Percentiles rank a stretch among this genome's conserved stretches.
Conservation (phyloP, 2,113 vertebrate genomes). For the western clawed frog (Xenopus tropicalis) region DNA sequence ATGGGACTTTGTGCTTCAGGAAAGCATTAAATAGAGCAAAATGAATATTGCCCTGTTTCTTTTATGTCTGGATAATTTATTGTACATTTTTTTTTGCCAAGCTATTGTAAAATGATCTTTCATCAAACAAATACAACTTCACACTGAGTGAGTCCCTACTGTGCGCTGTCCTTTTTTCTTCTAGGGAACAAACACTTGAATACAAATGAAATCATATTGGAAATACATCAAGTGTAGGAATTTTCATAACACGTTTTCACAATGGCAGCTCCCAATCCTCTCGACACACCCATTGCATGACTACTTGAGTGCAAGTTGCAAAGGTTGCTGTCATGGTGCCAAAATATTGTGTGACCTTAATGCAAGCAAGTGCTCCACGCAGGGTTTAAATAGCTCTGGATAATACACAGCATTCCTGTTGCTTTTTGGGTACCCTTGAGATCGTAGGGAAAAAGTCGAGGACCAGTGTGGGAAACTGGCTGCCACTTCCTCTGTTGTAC, state of each 20-base stretch:
- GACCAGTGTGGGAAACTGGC: conserved; percentile 24
- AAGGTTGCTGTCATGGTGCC: conserved; percentile 18
- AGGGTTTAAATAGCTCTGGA: conserved; percentile 18
- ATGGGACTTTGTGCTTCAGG: conserved; percentile 30
- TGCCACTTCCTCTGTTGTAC: conserved; percentile 18
- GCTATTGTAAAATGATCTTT: conserved; percentile 37
- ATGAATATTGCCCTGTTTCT: conserved; percentile 7
- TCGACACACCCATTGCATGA: conserved; percentile 37
- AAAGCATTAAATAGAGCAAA: conserved; percentile 3
- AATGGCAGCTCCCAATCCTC: conserved; percentile 8
- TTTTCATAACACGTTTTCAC: conserved; percentile 29
- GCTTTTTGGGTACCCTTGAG: conserved; percentile 11
- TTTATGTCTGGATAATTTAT: conserved; percentile 38
- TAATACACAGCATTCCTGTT: conserved; percentile 25
- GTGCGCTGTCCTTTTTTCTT: conserved; percentile 34
- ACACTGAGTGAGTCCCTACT: conserved; percentile 37
- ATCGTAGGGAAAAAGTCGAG: conserved; percentile 15
- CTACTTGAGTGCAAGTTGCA: conserved; percentile 30
- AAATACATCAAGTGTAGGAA: conserved; percentile 34
- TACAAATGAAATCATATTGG: conserved; percentile 41
- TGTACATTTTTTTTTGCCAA: conserved; percentile 30
- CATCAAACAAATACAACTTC: conserved; percentile 41
- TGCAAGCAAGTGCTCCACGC: conserved; percentile 3
- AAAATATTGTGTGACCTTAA: conserved; percentile 32
- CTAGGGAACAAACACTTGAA: conserved; percentile 35